Evolutionary conservation across 53 echinoderm and acorn worm genomes (phyloP), one percentile per base, ranked within the genome.

Genomic region (Crossaster papposus): DNA sequence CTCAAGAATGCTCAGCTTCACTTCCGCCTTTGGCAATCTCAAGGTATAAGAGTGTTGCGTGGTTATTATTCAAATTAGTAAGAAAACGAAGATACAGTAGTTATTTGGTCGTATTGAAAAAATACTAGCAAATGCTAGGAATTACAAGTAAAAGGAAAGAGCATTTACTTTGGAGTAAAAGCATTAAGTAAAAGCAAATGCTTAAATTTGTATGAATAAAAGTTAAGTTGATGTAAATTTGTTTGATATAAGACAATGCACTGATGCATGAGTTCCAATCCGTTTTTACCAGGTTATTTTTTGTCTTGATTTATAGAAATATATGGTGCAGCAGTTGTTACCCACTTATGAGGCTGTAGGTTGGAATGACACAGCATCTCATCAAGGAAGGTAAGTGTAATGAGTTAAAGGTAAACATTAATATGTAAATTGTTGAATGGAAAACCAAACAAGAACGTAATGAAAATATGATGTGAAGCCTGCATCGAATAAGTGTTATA

Each of bases 11-110:
- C 70, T 99, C 54, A 86, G 89, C 36, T 91, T 89, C 29, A 96
- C 95, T 17, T 92, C 95, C 9, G 88, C 93, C 1, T 96, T 95
- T 55, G 99, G 99, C 1, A 89, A 93, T 35, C 91, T 93, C 22
- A 93, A 96, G 91, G 96, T 98, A 92, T 14, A 44, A 44, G 44
- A 44, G 44, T 44, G 44, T 44, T 68, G 62, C 31, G 22, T 6
- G 50, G 4, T n/a, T 76, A 20, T 53, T 12, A 4, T 53, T 34
- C 3, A 53, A 7, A 9, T 30, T 52, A 30, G 31, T 6, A 44
- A 44, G 44, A 44, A 44, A 44, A 44, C 9, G 44, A 44, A 44
- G 5, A 44, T 44, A 5, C 44, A 44, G 9, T 44, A 44, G 9
- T 44, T 44, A 44, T 44, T n/a, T 44, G 44, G 5, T 9, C 9